Conservation (phyloP, 2,888 invertebrate genomes). For the Sisyra nigra region DNA sequence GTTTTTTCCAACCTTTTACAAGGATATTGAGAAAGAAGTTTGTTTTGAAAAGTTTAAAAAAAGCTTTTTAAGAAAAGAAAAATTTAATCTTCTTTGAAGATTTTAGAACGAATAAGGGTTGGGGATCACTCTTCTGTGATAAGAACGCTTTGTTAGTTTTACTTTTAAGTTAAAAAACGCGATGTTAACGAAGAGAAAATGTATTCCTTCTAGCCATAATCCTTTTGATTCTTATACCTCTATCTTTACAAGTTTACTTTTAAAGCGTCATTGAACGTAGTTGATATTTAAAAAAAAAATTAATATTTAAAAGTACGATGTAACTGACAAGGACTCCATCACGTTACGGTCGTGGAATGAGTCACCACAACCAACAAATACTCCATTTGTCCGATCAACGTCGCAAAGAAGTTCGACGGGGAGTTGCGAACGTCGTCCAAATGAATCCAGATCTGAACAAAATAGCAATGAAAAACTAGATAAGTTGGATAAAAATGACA, state of each 20-base stretch:
- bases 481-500: slow-evolving; percentile 17
- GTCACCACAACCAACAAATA: slow-evolving; percentile 14
- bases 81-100: no score
- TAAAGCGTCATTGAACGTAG: slow-evolving; percentile 4
- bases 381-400: slow-evolving; percentile 15
- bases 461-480: slow-evolving; percentile 12
- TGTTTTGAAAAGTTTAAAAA: no score
- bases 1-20: no score
- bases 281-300: slow-evolving; percentile 9
- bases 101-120: no score
- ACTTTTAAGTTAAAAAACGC: no score
- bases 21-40: no score
- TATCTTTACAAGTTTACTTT: not conserved
- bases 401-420: slow-evolving; percentile 16
- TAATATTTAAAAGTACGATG: not conserved
- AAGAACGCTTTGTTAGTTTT: no score
- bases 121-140: no score
- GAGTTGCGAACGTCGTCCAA: slow-evolving; percentile 16
- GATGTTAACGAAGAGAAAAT: no score
- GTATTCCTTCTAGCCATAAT: no score
- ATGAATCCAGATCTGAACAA: slow-evolving; percentile 11
- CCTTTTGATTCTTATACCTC: not conserved
- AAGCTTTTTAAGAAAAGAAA: no score
- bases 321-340: slow-evolving; percentile 6
- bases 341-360: slow-evolving; percentile 2